Base-by-base conservation (phyloP, 2,797 vertebrate genomes). In the Rhinatrema bivittatum region DNA sequence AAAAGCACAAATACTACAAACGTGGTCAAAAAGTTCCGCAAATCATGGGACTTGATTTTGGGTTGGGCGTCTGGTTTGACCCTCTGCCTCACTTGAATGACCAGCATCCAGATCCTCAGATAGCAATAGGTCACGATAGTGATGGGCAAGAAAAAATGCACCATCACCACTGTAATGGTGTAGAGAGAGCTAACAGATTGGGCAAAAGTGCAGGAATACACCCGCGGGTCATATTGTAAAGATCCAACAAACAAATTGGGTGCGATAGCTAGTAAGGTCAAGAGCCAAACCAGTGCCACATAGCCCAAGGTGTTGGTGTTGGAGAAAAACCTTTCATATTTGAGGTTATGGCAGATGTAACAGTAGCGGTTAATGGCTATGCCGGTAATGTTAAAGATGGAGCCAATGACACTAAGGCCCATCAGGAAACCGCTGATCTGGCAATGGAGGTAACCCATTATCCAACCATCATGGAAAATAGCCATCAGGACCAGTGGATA, bases 361-460 rank as follows among this genome's bases (percentile, higher is more conserved):
- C 84, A 88, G 67, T 90, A 90, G 54, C 86, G 84, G 63, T 89
- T 90, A 65, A 90, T 64, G 46, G 88, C 87, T 34, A 90, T 89
- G 40, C 81, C 83, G 0, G 86, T 87, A 60, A 90, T 89, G 75
- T 89, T 90, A 61, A 90, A 90, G 70, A 89, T 87, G 39, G 88
- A 90, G 59, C 86, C 75, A 10, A 89, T 89, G 35, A 89, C 84
- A 9, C 87, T 90, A 29, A 89, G 79, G 39, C 87, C 87, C 81
- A 90, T 88, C 22, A 89, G 74, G 68, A 89, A 87, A 48, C 88
- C 86, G 3, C 87, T 90, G 68, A 87, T 72, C 65, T 89, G 87
- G 42, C 88, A 89, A 65, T 89, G 88, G 42, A 81, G 67, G 68
- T 82, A 74, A 17, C 88, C 87, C 15, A 84, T 84, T 4, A 79